Conservation (phyloP, 2,888 invertebrate genomes). For the Psococerastis gibbosa region DNA sequence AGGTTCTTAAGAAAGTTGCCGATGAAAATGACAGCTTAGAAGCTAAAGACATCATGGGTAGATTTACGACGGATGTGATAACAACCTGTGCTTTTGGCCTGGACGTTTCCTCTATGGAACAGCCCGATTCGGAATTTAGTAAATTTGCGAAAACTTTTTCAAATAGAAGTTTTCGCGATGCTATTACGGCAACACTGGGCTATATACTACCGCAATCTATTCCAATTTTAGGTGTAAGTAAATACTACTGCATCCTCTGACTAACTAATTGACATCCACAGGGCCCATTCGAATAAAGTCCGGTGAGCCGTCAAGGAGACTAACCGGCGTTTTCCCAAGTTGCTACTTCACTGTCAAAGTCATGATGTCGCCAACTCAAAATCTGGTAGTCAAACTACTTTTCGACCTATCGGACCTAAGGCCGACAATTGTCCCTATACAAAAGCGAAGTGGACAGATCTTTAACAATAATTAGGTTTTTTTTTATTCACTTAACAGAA, state of each 20-base stretch:
- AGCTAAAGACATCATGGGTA: constrained; percentile 18
- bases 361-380: too few species aligned
- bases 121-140: constrained; percentile 15
- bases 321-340: too few species aligned
- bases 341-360: too few species aligned
- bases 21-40: constrained; percentile 17
- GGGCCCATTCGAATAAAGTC: too few species aligned
- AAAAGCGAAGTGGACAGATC: too few species aligned
- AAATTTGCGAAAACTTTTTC: constrained; percentile 8
- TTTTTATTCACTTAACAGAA: too few species aligned
- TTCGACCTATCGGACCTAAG: too few species aligned
- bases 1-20: constrained; percentile 15
- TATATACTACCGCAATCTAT: not conserved
- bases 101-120: constrained; percentile 16
- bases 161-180: not conserved
- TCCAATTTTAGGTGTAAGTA: not conserved
- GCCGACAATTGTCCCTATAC: too few species aligned
- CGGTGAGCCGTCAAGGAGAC: too few species aligned
- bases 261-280: too few species aligned
- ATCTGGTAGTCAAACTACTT: too few species aligned
- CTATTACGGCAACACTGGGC: constrained; percentile 2
- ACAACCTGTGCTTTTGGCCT: constrained; percentile 20
- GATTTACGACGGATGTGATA: constrained; percentile 20
- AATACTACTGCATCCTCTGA: not conserved
- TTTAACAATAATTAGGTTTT: too few species aligned